Percentiles rank a stretch among this genome's conserved stretches.
phyloP scores from a whole-genome alignment of 2,113 vertebrate genomes.

The Gopherus flavomarginatus region DNA sequence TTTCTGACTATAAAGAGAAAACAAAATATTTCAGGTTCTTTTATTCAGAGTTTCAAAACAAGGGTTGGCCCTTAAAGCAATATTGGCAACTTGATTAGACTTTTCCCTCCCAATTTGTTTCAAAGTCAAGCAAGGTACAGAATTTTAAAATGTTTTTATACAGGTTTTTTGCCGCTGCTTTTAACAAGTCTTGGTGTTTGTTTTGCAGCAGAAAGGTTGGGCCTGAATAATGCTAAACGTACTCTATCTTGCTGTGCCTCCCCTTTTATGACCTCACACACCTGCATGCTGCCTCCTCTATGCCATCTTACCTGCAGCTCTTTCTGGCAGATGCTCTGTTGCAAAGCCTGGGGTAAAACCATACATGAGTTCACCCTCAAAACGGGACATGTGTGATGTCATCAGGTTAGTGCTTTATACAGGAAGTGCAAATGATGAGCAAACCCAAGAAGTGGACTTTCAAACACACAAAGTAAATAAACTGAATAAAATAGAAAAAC shows the following conservation, averaged over 20 bases:
- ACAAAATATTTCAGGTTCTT: not conserved
- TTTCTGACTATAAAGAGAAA: not conserved
- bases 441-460: not conserved
- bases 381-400: not conserved
- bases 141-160: not conserved
- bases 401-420: not conserved
- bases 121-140: not conserved
- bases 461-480: not conserved
- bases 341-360: not conserved
- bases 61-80: not conserved
- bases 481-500: not conserved
- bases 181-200: not conserved
- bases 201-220: not conserved
- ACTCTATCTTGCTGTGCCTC: not conserved
- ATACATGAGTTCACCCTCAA: not conserved
- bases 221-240: not conserved
- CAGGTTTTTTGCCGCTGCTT: not conserved
- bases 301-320: not conserved
- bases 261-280: not conserved
- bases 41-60: not conserved
- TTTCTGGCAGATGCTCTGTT: not conserved
- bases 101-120: no score
- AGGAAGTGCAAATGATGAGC: not conserved
- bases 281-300: not conserved
- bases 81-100: not conserved